phyloP scores from a whole-genome alignment of 1,140 invertebrate species.

The Rhyacophila brunnea region DNA sequence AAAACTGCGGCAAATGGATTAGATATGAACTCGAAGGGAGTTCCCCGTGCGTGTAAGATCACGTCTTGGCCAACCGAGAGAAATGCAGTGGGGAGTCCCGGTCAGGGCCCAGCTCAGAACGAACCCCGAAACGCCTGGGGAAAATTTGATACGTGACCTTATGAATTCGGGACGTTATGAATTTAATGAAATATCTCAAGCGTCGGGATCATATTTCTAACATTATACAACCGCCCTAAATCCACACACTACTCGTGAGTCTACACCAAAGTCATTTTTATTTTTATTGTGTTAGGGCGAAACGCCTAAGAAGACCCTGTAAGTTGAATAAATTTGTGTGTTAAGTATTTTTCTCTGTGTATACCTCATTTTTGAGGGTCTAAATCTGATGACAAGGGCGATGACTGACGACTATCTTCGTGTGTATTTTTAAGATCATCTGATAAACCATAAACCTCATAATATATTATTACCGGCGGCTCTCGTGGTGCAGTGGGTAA shows the following conservation, averaged over 20 bases:
- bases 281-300: no score
- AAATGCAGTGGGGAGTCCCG: slow-evolving; percentile 7
- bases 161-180: slow-evolving; percentile 20
- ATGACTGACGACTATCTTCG: no score
- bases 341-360: no score
- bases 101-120: slow-evolving; percentile 7
- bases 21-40: background rate
- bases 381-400: no score
- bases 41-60: slow-evolving; percentile 5
- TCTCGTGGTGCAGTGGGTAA: no score
- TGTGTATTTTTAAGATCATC: no score
- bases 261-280: no score
- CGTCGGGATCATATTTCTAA: slow-evolving; percentile 19
- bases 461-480: no score
- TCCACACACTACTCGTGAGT: background rate
- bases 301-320: no score
- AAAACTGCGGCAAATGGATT: background rate
- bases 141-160: slow-evolving; percentile 28
- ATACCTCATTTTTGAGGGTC: no score
- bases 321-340: no score
- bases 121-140: slow-evolving; percentile 3
- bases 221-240: slow-evolving; percentile 7
- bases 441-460: no score
- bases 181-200: slow-evolving; percentile 32
- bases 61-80: slow-evolving; percentile 4